phyloP scores from a whole-genome alignment of 2,888 invertebrate genomes.

The Catocala nupta region DNA sequence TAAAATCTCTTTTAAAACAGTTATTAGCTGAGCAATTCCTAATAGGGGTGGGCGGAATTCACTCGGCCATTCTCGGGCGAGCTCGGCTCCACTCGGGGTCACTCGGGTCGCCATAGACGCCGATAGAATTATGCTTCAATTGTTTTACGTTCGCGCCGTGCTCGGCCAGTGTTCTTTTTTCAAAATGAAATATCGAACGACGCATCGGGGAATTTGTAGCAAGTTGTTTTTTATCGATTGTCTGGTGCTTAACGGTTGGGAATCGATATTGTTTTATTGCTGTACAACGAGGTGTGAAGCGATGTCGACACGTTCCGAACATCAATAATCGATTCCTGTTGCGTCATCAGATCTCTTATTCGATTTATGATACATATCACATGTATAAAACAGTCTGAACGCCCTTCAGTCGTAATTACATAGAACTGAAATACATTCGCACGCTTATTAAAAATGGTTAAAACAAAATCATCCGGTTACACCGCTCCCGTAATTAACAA shows the following conservation, averaged over 20 bases:
- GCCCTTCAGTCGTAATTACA: constrained; percentile 30
- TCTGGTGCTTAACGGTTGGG: constrained; percentile 61
- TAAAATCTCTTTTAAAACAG: constrained; percentile 59
- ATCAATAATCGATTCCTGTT: constrained; percentile 56
- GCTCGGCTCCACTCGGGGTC: constrained; percentile 52
- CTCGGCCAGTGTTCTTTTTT: constrained; percentile 57
- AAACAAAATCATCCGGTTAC: constrained; percentile 52
- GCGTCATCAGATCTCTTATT: constrained; percentile 42
- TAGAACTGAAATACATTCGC: constrained; percentile 39
- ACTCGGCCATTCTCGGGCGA: constrained; percentile 56
- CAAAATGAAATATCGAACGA: constrained; percentile 58
- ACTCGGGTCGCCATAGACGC: constrained; percentile 59
- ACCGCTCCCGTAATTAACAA: constrained; percentile 68
- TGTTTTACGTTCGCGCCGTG: constrained; percentile 73
- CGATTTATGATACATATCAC: constrained; percentile 29
- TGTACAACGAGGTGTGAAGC: constrained; percentile 72
- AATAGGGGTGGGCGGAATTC: constrained; percentile 69
- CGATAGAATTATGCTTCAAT: constrained; percentile 81
- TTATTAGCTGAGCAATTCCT: constrained; percentile 63
- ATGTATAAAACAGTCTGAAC: constrained; percentile 8
- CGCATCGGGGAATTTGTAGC: constrained; percentile 59
- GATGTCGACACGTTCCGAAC: constrained; percentile 67
- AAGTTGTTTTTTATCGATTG: constrained; percentile 59
- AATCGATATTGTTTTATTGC: constrained; percentile 70
- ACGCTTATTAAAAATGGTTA: constrained; percentile 53